phyloP scores from a whole-genome alignment of 30 jellyfish, hydroid and myxozoan genomes.

The Mastigias papua region DNA sequence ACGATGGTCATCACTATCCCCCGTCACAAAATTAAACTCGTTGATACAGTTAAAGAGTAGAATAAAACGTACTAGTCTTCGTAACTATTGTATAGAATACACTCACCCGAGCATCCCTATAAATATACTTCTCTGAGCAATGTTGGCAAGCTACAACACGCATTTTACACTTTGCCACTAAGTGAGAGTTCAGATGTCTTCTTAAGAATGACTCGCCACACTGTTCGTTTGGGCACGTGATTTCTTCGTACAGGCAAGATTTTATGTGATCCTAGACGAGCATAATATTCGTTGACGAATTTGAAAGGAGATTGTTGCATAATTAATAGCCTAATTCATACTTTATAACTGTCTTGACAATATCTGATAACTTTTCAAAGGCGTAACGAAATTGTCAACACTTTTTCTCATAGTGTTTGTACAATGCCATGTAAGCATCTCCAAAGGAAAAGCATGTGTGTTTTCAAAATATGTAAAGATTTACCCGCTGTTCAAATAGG shows the following conservation, averaged over 20 bases:
- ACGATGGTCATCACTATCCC: too few relatives aligned
- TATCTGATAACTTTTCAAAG: neutral
- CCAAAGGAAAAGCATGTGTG: neutral
- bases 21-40: too few relatives aligned
- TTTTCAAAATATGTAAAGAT: neutral
- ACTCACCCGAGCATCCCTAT: slow-evolving; percentile 91
- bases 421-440: neutral
- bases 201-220: slow-evolving; percentile 92
- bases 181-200: slow-evolving; percentile 78
- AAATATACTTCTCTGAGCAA: slow-evolving; percentile 87
- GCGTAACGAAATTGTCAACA: neutral
- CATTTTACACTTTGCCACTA: slow-evolving; percentile 83
- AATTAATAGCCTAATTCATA: neutral
- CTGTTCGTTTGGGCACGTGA: slow-evolving; percentile 91
- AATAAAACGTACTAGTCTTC: too few relatives aligned
- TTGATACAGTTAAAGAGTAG: too few relatives aligned
- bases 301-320: neutral
- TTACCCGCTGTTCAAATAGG: too few relatives aligned
- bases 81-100: neutral
- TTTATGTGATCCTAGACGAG: slow-evolving; percentile 87
- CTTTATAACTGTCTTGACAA: neutral
- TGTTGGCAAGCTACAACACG: slow-evolving; percentile 91
- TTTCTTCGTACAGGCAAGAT: slow-evolving; percentile 95
- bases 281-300: neutral
- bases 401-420: neutral